Base-by-base conservation (phyloP, 2,797 vertebrate genomes). In the Emydoidea blandingii region DNA sequence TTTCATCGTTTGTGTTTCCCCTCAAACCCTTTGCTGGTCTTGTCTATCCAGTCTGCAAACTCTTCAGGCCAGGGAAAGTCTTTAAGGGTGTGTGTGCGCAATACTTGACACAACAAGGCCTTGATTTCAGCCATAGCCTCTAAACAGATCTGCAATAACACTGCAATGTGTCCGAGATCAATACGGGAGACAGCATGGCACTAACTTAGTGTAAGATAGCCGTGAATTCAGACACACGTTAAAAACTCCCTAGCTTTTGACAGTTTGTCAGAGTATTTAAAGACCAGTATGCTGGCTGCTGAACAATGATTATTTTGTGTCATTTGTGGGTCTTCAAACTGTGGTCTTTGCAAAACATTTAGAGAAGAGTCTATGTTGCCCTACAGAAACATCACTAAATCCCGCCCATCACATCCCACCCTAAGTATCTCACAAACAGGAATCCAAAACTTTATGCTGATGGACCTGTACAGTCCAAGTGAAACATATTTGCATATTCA, bases 261-360 rank as follows among this genome's bases (percentile, higher is more conserved):
- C 94, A 83, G 54, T 52, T 50, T 85, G 10, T 86, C 94, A 87
- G 88, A 90, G 91, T 50, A 89, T 83, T 89, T 85, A 96, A 96
- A 47, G 29, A 81, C 86, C 65, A 8, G 19, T 83, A 49, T 59
- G 68, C 72, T 50, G 54, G 74, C 15, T 10, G 62, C n/a, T 91
- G 41, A 50, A 49, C 90, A 82, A 90, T 19, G 86, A 23, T 50
- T 79, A 52, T 56, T 81, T 65, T 50, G 72, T 11, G 9, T 49
- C 27, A 82, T 15, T 31, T 25, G 25, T 56, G 83, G 27, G 76
- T 12, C 53, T 89, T 93, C 79, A 83, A 47, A 9, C 11, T 82
- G 6, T 44, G 15, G 81, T 81, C 27, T 37, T 56, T 72, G 59
- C 5, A 62, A 93, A 93, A 44, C 23, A 2, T 50, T 83, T 34